phyloP scores from a whole-genome alignment of 2,113 vertebrate genomes.

The Bos taurus region ARS-UCD2.0 NC_037348.1:47790501-47791000 shows the following conservation, averaged over 20 bases:
- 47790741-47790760: neutral
- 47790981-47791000: conserved; percentile 36
- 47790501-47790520: neutral
- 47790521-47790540: neutral
- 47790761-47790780: neutral
- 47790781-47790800: neutral
- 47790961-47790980: conserved; percentile 42
- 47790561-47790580: neutral
- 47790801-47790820: neutral
- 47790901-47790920: neutral
- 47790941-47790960: neutral
- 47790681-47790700: neutral
- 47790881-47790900: neutral
- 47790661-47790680: neutral
- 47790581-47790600: neutral
- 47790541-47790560: neutral
- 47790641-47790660: neutral
- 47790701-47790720: rapidly evolving
- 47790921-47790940: conserved; percentile 29
- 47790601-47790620: rapidly evolving
- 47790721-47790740: rapidly evolving
- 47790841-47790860: neutral
- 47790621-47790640: rapidly evolving
- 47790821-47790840: neutral
- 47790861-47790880: neutral